Conservation (phyloP, 2,113 vertebrate species). For the Hippocampus barbouri region DNA sequence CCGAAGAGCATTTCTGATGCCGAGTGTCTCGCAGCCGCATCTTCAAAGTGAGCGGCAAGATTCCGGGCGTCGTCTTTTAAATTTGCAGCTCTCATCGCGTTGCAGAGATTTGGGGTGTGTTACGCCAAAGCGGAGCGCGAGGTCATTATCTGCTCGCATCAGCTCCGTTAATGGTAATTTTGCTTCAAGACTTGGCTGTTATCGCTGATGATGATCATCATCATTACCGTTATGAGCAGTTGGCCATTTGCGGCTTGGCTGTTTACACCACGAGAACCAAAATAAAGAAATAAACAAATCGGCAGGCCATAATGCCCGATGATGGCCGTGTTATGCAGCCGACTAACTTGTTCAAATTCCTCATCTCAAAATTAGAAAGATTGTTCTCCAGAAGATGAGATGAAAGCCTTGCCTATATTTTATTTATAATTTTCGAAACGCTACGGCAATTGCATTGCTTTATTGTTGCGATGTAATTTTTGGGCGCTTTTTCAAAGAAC, state of each 20-base stretch:
- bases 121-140: neutral
- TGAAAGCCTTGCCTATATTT: neutral
- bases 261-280: neutral
- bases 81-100: neutral
- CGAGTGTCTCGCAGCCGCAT: slow-evolving; percentile 4
- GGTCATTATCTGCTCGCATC: slow-evolving; percentile 4
- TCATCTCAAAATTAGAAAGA: neutral
- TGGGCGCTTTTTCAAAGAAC: too few relatives aligned
- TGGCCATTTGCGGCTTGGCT: slow-evolving; percentile 5
- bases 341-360: neutral
- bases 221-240: slow-evolving; percentile 2
- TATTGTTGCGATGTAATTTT: too few relatives aligned
- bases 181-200: slow-evolving; percentile 1
- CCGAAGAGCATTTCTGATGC: slow-evolving; percentile 38
- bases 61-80: neutral
- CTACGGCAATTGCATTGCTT: too few relatives aligned
- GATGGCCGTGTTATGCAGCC: neutral
- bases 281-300: neutral
- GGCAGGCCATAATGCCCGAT: neutral
- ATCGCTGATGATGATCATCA: slow-evolving; percentile 4
- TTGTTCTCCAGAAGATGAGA: too few relatives aligned
- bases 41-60: neutral
- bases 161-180: slow-evolving; percentile 3
- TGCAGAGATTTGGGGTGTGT: neutral
- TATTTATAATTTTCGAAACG: neutral